These are phyloP conservation scores for Flexamia atlantica DNA, from an alignment of 2,888 invertebrate species.

Conservation along the genomic window DNA sequence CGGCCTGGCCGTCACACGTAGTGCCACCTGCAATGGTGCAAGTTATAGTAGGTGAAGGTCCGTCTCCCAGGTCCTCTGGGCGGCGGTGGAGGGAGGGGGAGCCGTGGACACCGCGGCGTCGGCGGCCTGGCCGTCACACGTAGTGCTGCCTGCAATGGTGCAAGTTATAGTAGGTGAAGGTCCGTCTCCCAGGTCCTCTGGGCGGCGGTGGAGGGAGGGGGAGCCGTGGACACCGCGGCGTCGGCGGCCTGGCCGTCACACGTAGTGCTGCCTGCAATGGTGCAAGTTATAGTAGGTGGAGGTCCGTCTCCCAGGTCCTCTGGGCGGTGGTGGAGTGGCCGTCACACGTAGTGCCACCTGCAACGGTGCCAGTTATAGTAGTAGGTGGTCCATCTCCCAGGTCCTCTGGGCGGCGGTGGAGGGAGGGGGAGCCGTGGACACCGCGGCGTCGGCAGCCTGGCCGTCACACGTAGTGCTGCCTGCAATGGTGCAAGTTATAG, in stretches of 20 bases:
- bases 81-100: not conserved
- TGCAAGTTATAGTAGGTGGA: no score
- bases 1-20: not conserved
- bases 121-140: not conserved
- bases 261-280: not conserved
- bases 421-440: not conserved
- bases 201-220: slow-evolving; percentile 6
- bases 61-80: slow-evolving; percentile 64
- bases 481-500: no score
- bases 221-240: not conserved
- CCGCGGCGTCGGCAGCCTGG: not conserved
- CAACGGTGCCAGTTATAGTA: no score
- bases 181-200: slow-evolving; percentile 66
- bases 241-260: not conserved
- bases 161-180: slow-evolving; percentile 73
- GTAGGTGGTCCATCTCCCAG: no score
- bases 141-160: not conserved
- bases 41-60: slow-evolving; percentile 72
- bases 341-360: no score
- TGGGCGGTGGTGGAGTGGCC: slow-evolving; percentile 1
- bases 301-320: slow-evolving; percentile 66
- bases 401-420: no score
- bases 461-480: not conserved
- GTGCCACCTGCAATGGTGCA: not conserved
- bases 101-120: not conserved